phyloP scores from a whole-genome alignment of 2,113 vertebrate species.

The Stigmatopora argus region DNA sequence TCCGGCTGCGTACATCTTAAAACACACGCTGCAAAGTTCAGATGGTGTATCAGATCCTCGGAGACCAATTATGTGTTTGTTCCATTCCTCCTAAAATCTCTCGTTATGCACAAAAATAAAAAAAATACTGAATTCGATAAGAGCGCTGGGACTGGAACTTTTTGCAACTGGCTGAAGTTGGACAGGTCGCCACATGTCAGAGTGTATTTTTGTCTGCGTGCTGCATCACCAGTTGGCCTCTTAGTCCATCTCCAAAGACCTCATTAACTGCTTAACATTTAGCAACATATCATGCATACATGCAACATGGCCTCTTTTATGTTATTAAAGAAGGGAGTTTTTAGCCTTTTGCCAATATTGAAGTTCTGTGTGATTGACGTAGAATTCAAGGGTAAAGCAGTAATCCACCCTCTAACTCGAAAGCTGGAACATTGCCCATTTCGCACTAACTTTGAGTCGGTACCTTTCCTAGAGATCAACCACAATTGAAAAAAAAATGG shows the following conservation, averaged over 20 bases:
- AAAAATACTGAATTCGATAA: constrained; percentile 14
- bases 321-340: background rate
- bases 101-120: constrained; percentile 34
- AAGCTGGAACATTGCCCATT: too few relatives aligned
- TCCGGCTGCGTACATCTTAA: constrained; percentile 38
- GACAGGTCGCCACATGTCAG: background rate
- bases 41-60: constrained; percentile 45
- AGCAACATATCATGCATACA: background rate
- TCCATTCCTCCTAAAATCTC: constrained; percentile 26
- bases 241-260: background rate
- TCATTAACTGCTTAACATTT: background rate
- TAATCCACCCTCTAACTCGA: background rate
- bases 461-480: too few relatives aligned
- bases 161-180: constrained; percentile 7
- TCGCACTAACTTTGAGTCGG: too few relatives aligned
- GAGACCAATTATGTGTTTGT: constrained; percentile 59
- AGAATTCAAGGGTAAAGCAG: background rate
- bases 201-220: background rate
- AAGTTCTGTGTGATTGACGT: background rate
- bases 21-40: constrained; percentile 52
- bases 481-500: too few relatives aligned
- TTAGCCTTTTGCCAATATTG: background rate
- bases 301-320: background rate
- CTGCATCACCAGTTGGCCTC: background rate
- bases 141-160: background rate